These are phyloP conservation scores for Mycogona germanica DNA, from an alignment of 2,888 invertebrate species.

Conservation along the genomic window DNA sequence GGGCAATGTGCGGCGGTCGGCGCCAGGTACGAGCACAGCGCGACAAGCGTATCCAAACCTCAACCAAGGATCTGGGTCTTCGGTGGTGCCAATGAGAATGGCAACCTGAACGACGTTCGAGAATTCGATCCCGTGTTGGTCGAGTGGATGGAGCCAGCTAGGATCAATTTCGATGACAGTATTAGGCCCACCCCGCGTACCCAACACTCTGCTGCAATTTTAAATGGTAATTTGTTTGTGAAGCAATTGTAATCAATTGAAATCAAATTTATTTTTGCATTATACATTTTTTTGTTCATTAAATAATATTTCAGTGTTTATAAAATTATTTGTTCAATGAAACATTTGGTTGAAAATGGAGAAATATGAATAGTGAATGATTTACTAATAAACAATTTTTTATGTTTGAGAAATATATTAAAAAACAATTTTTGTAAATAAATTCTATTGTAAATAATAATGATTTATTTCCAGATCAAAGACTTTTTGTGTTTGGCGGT, in stretches of 20 bases:
- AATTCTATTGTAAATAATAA: not conserved
- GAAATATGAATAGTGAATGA: too few species aligned
- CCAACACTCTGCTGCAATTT: slow-evolving; percentile 6
- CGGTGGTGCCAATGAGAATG: slow-evolving; percentile 16
- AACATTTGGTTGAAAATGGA: too few species aligned
- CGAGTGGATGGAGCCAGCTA: not conserved
- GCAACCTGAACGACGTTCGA: slow-evolving; percentile 10
- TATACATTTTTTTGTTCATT: too few species aligned
- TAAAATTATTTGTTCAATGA: too few species aligned
- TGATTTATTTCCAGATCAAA: slow-evolving; percentile 1
- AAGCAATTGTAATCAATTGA: too few species aligned
- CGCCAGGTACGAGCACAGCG: slow-evolving; percentile 12
- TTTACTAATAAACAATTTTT: not conserved
- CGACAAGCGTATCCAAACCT: not conserved
- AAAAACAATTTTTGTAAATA: not conserved
- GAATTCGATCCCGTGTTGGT: not conserved
- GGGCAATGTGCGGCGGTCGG: too few species aligned
- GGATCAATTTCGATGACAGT: not conserved
- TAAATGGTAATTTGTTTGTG: slow-evolving; percentile 7
- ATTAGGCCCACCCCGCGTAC: not conserved
- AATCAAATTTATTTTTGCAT: too few species aligned
- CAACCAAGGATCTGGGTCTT: slow-evolving; percentile 3
- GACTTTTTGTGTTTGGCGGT: slow-evolving; percentile 11
- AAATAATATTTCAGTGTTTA: too few species aligned
- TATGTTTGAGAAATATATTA: not conserved